Evolutionary conservation across 2,888 invertebrate genomes (phyloP).

Genomic region (Dynastes hyllus): DNA sequence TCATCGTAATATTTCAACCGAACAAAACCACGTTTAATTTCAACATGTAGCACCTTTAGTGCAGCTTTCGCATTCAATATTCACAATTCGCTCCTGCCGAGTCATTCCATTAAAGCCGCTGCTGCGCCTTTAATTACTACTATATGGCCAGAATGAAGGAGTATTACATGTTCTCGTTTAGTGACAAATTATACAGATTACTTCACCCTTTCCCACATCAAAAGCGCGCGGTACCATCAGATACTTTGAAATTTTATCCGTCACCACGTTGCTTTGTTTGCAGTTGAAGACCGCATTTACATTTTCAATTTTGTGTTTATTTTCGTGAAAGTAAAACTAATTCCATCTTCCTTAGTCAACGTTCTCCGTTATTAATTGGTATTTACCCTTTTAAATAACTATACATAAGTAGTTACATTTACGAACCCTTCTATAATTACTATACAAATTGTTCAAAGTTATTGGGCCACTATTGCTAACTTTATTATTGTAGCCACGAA

Average conservation of each 20-base stretch:
- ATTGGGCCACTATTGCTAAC: no score
- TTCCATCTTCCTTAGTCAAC: no score
- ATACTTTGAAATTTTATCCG: conserved; percentile 12
- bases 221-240: background rate
- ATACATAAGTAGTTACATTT: no score
- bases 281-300: background rate
- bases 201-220: background rate
- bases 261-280: background rate
- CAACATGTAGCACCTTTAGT: background rate
- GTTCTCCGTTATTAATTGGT: no score
- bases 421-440: no score
- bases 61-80: conserved; percentile 11
- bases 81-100: conserved; percentile 18
- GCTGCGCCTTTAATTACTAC: conserved; percentile 34
- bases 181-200: conserved; percentile 39
- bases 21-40: conserved; percentile 28
- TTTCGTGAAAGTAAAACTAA: background rate
- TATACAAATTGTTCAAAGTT: no score
- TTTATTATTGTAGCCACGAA: no score
- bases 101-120: conserved; percentile 17
- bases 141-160: background rate
- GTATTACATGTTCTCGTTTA: background rate
- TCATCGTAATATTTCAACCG: conserved; percentile 36
- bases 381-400: no score
- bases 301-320: background rate